Conservation (phyloP, 2,797 vertebrate species). For the Atherinosoma microstoma region DNA sequence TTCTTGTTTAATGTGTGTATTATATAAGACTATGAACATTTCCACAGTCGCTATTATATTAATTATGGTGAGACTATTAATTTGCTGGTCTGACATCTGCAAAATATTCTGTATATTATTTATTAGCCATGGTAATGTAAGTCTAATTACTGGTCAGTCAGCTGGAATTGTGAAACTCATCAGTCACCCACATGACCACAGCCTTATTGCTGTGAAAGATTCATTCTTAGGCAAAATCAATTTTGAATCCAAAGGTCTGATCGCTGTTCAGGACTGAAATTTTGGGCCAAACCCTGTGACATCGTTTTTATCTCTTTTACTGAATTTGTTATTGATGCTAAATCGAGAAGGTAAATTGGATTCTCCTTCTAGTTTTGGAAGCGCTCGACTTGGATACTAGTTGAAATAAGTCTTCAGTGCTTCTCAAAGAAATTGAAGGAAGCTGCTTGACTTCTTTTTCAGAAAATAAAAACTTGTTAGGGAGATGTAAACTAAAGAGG, state of each 20-base stretch:
- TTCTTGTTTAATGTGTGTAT: conserved; percentile 6
- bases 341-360: conserved; percentile 26
- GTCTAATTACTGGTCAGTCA: conserved; percentile 70
- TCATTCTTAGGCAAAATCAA: conserved; percentile 55
- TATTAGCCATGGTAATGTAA: conserved; percentile 52
- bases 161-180: conserved; percentile 56
- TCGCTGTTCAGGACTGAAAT: conserved; percentile 12
- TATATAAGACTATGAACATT: conserved; percentile 12
- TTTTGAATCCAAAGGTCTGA: conserved; percentile 56
- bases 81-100: conserved; percentile 32
- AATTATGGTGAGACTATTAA: conserved; percentile 33
- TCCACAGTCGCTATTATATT: conserved; percentile 6
- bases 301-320: not conserved
- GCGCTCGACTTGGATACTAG: not conserved
- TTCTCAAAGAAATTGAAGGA: not conserved
- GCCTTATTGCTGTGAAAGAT: conserved; percentile 62
- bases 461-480: not conserved
- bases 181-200: conserved; percentile 48
- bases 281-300: conserved; percentile 1
- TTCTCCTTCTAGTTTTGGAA: conserved; percentile 10
- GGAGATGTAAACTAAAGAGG: not conserved
- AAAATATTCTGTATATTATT: conserved; percentile 54
- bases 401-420: conserved; percentile 3
- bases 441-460: not conserved
- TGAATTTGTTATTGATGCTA: conserved; percentile 21